Conservation (phyloP, 2,113 vertebrate species). For the Chloroceryle aenea region DNA sequence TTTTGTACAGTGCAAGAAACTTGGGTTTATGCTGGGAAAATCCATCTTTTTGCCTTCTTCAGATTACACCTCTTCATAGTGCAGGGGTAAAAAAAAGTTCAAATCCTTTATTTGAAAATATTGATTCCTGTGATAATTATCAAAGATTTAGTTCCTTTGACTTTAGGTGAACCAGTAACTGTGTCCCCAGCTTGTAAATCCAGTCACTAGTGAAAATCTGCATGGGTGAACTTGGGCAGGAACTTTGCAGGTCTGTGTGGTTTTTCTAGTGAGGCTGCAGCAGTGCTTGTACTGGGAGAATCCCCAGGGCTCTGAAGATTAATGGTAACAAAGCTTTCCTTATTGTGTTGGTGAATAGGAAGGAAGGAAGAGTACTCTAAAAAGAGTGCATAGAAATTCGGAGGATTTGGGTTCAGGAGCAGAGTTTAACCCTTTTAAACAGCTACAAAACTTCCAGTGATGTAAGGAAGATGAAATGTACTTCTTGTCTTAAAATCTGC, state of each 20-base stretch:
- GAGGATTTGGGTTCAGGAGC: conserved; percentile 16
- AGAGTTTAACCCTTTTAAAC: conserved; percentile 23
- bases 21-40: conserved; percentile 55
- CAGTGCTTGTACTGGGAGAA: background rate
- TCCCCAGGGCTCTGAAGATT: conserved; percentile 47
- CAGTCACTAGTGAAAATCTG: background rate
- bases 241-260: background rate
- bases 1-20: conserved; percentile 47
- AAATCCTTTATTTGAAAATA: background rate
- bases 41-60: background rate
- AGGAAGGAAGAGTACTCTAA: conserved; percentile 75
- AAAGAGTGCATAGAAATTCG: conserved; percentile 58
- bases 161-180: background rate
- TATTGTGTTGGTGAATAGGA: conserved; percentile 67
- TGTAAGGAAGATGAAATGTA: background rate
- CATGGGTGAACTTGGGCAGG: background rate
- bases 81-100: background rate
- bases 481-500: background rate
- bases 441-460: background rate
- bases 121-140: background rate
- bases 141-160: background rate
- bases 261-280: conserved; percentile 20
- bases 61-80: background rate
- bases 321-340: conserved; percentile 60
- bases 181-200: background rate